phyloP scores from a whole-genome alignment of 2,797 vertebrate genomes.

The Thripadectes ignobilis region DNA sequence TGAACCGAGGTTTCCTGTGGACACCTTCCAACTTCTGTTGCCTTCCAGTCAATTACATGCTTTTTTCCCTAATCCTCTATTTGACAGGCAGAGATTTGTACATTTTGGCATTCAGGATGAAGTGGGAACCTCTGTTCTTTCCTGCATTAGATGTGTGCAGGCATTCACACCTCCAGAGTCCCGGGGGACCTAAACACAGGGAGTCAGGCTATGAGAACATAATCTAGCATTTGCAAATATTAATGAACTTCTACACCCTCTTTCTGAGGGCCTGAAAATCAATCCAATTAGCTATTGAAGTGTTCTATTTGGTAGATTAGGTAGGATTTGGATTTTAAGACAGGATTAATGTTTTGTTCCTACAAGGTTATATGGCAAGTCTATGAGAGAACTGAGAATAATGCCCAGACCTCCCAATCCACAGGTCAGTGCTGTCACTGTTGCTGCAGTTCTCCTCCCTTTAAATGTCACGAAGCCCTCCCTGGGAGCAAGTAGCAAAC shows the following conservation, averaged over 20 bases:
- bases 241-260: not conserved
- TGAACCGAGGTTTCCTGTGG: not conserved
- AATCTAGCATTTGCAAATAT: not conserved
- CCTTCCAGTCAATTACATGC: not conserved
- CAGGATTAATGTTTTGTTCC: not conserved
- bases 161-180: not conserved
- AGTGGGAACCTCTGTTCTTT: not conserved
- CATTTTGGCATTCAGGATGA: not conserved
- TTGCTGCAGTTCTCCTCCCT: not conserved
- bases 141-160: not conserved
- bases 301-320: not conserved
- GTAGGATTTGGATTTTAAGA: not conserved
- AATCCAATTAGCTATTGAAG: not conserved
- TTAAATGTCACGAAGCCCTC: not conserved
- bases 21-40: not conserved
- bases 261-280: not conserved
- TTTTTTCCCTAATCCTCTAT: not conserved
- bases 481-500: not conserved
- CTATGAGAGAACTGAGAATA: not conserved
- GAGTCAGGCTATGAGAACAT: not conserved
- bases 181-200: not conserved
- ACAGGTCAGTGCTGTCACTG: not conserved
- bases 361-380: not conserved
- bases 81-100: not conserved
- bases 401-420: not conserved